These are phyloP conservation scores for Stegostoma tigrinum DNA, from an alignment of 2,113 vertebrate species.

Conservation along the genomic window DNA sequence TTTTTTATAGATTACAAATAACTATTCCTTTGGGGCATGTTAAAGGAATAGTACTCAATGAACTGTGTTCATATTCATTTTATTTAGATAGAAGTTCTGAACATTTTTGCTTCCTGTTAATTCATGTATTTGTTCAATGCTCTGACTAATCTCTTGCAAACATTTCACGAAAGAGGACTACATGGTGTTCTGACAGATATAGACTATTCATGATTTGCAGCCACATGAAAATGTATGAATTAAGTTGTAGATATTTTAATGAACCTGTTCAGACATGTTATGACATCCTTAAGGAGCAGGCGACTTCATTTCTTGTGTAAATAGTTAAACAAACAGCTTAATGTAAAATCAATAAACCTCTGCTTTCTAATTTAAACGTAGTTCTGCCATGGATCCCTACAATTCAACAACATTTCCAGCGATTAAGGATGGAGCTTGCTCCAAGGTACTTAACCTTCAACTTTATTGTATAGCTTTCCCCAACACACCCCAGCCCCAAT, in stretches of 20 bases:
- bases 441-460: neutral
- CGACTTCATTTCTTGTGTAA: neutral
- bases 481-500: neutral
- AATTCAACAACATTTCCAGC: neutral
- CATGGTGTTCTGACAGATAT: neutral
- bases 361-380: conserved; percentile 47
- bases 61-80: neutral
- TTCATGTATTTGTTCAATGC: neutral
- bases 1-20: neutral
- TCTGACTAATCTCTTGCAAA: neutral
- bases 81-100: neutral
- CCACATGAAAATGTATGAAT: neutral
- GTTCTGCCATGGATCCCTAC: neutral
- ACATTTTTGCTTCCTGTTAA: neutral
- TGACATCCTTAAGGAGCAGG: no score
- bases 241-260: neutral
- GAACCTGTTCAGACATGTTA: no score
- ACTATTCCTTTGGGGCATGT: neutral
- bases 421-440: neutral
- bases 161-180: neutral
- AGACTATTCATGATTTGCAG: neutral
- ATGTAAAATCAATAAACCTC: conserved; percentile 53
- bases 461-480: neutral
- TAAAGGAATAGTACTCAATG: neutral
- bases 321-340: conserved; percentile 47